Conservation (phyloP, 2,797 vertebrate species). For the Sebastes nivosus region DNA sequence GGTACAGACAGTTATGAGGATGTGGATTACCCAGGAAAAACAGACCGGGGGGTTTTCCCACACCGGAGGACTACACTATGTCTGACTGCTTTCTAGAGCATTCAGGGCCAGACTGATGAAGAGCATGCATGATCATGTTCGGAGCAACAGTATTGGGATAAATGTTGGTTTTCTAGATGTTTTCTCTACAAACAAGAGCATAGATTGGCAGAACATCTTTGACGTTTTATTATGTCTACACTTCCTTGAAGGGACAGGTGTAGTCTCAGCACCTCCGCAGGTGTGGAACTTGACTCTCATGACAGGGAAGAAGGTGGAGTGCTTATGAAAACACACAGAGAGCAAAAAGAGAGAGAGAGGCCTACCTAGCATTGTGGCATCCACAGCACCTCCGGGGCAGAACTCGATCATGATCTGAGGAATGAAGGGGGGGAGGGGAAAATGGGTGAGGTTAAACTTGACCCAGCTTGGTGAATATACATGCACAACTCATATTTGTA, state of each 20-base stretch:
- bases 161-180: not conserved
- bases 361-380: constrained; percentile 96
- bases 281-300: not conserved
- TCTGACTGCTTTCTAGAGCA: constrained; percentile 10
- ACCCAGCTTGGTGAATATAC: not conserved
- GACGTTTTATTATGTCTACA: not conserved
- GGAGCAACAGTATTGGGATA: not conserved
- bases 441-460: not conserved
- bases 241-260: not conserved
- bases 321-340: not conserved
- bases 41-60: constrained; percentile 70
- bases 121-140: rapidly evolving
- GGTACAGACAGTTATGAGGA: constrained; percentile 54
- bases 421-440: constrained; percentile 18
- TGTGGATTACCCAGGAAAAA: constrained; percentile 73
- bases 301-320: not conserved
- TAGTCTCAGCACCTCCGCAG: not conserved
- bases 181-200: not conserved
- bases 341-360: not conserved
- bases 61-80: constrained; percentile 41
- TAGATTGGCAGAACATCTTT: not conserved
- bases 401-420: constrained; percentile 98
- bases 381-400: constrained; percentile 94
- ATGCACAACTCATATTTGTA: not conserved
- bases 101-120: not conserved